Percentiles rank a stretch among this genome's conserved stretches.
Evolutionary conservation across 2,113 vertebrate genomes (phyloP).

Genomic region (Semnopithecus entellus): DNA sequence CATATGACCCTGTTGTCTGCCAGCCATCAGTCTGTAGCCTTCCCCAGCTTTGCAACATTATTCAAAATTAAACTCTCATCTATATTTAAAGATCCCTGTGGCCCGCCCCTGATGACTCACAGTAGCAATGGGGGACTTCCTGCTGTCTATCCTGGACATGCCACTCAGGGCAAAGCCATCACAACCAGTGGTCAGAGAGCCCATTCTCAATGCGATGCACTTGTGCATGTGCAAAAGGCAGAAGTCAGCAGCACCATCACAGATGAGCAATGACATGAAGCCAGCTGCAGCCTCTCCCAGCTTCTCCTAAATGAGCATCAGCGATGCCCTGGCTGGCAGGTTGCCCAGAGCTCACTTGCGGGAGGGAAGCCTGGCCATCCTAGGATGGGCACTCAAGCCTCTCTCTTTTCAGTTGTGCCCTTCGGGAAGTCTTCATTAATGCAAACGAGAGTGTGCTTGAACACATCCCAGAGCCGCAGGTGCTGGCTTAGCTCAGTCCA

Average conservation of each 20-base stretch:
- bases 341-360: neutral
- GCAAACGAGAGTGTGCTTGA: neutral
- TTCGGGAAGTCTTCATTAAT: neutral
- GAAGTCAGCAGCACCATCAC: neutral
- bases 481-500: neutral
- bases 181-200: neutral
- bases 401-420: no score
- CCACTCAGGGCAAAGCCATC: neutral
- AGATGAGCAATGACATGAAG: neutral
- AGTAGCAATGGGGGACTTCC: neutral
- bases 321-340: accelerated
- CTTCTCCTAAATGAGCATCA: accelerated
- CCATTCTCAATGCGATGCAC: neutral
- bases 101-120: no score
- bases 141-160: neutral
- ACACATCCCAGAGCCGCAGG: neutral
- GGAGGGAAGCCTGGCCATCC: accelerated
- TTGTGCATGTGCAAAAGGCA: accelerated
- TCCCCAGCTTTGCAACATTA: neutral
- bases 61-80: no score
- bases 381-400: accelerated
- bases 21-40: accelerated
- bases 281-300: neutral
- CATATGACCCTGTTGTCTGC: accelerated
- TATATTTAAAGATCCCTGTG: neutral